phyloP scores from a whole-genome alignment of 64 coral and sea anemone species.

The Astreopora myriophthalma region DNA sequence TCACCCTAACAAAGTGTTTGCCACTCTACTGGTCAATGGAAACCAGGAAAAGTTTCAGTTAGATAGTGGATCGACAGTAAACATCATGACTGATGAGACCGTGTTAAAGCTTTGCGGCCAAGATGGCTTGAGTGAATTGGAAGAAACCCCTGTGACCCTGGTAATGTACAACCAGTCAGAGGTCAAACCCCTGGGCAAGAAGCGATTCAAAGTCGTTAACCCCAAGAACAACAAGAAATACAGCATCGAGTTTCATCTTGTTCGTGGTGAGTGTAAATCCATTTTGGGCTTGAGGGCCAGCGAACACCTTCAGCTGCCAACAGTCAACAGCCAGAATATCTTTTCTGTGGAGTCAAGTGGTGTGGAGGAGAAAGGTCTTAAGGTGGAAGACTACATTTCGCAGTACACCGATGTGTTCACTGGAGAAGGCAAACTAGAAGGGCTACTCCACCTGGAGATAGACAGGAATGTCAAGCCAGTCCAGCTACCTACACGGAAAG shows the following conservation, averaged over 20 bases:
- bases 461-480: slow-evolving; percentile 38
- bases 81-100: slow-evolving; percentile 22
- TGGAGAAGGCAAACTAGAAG: slow-evolving; percentile 11
- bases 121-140: neutral
- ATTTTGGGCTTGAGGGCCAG: slow-evolving; percentile 38
- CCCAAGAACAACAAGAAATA: slow-evolving; percentile 57
- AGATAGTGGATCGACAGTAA: too few species aligned
- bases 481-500: slow-evolving; percentile 26
- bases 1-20: slow-evolving; percentile 22
- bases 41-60: slow-evolving; percentile 1
- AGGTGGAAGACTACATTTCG: neutral
- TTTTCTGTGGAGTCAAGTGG: neutral
- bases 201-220: slow-evolving; percentile 1
- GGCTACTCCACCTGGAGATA: slow-evolving; percentile 56
- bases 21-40: slow-evolving; percentile 15
- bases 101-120: neutral
- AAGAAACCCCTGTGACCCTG: neutral
- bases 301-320: slow-evolving; percentile 41
- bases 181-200: slow-evolving; percentile 31
- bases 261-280: slow-evolving; percentile 1
- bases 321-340: slow-evolving; percentile 57
- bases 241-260: too few species aligned
- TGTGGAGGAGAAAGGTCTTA: neutral
- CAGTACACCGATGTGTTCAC: neutral
- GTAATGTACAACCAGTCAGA: slow-evolving; percentile 64